Evolutionary conservation across 1,140 invertebrate species (phyloP), one percentile per base, ranked within the genome.

Genomic region (Drosophila pallidifrons): DNA sequence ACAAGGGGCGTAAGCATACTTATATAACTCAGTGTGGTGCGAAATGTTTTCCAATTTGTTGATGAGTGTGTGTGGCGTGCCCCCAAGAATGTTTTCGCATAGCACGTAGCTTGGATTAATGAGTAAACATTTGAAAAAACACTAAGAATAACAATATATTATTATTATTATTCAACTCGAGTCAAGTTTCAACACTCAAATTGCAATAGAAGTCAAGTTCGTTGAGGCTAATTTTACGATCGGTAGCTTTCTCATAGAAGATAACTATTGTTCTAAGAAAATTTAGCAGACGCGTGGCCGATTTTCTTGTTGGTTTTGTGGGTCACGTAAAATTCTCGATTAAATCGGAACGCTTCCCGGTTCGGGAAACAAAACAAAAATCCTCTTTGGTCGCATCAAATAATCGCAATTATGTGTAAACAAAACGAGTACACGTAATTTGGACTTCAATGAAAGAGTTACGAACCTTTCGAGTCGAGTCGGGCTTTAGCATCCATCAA

Each of bases 401-500:
- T 60, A 30, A 51, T 3, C 59, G 25, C 75, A 61, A 65, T 57
- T 71, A 65, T 71, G 30, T 57, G 2, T 5, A 47, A 41, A 15
- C 20, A 68, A 68, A 30, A 55, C 30, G 30, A 13, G 20, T 43
- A 49, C 54, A 46, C 41, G 15, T 64, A 66, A 79, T 69, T 68
- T 25, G 20, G 61, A 46, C 63, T 46, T 32, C 67, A 87, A 57
- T 57, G 43, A 55, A 60, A 74, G 15, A 60, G 35, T 35, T 35
- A 54, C 38, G 70, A 63, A 47, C 43, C 20, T 25, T 25, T 63
- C 13, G 13, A 54, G 65, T 63, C 13, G 13, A 54, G 65, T 54
- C 60, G 67, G 43, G 46, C 59, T 70, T 68, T 75, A 68, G 55
- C 68, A 57, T 65, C 76, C 76, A 86, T 86, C 75, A 87, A 86